phyloP scores from a whole-genome alignment of 2,888 invertebrate genomes.

The Heteropelma amictum region DNA sequence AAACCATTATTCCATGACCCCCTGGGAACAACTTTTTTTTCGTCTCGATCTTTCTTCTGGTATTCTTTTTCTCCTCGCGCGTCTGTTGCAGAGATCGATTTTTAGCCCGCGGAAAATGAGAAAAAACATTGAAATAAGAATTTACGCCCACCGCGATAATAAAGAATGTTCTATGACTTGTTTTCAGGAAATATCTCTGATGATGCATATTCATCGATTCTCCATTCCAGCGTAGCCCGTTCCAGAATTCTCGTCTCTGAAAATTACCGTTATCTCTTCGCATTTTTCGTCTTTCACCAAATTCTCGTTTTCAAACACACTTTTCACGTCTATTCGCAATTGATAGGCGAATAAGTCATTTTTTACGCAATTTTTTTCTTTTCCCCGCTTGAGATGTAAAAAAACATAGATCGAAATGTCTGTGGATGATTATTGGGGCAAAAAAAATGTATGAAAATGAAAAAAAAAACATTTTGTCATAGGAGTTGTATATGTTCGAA shows the following conservation, averaged over 20 bases:
- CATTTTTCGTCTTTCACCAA: too few relatives aligned
- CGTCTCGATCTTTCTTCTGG: neutral
- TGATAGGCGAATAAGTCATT: too few relatives aligned
- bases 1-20: neutral
- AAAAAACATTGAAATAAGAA: constrained; percentile 1
- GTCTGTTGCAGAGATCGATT: constrained; percentile 12
- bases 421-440: neutral
- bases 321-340: too few relatives aligned
- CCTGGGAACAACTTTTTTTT: neutral
- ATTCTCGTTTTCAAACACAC: too few relatives aligned
- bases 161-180: neutral
- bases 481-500: neutral
- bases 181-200: neutral
- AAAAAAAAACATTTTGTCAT: neutral
- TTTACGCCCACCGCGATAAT: constrained; percentile 31
- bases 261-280: too few relatives aligned
- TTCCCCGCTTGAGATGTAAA: too few relatives aligned
- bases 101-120: neutral
- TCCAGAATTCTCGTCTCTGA: too few relatives aligned
- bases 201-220: neutral
- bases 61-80: neutral
- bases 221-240: too few relatives aligned
- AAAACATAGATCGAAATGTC: too few relatives aligned
- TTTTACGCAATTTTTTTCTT: too few relatives aligned
- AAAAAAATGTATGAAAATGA: neutral